These are phyloP conservation scores for Solenopsis fugax DNA, from an alignment of 1,140 invertebrate genomes.

Conservation along the genomic window DNA sequence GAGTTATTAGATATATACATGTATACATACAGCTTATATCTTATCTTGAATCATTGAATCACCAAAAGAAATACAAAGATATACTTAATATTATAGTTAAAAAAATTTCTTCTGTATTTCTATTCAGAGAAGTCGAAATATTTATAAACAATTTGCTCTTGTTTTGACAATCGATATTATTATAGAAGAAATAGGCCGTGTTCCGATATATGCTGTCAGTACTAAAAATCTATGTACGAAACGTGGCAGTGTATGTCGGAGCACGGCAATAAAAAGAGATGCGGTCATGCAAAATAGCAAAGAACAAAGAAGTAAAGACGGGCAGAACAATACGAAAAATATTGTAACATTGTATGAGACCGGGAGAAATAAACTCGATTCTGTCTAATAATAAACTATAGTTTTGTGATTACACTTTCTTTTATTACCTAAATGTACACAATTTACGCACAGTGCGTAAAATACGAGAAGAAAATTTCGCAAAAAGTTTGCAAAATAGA, in stretches of 20 bases:
- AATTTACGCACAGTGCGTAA: constrained; percentile 1
- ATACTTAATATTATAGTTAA: background rate
- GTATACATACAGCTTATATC: background rate
- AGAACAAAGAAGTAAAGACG: background rate
- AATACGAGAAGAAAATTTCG: constrained; percentile 1
- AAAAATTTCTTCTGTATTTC: background rate
- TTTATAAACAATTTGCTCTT: background rate
- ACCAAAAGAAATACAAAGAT: constrained; percentile 1
- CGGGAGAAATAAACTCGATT: background rate
- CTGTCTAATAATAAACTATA: background rate
- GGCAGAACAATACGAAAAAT: background rate
- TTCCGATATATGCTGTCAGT: too few species aligned
- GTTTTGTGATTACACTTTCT: background rate
- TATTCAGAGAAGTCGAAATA: background rate
- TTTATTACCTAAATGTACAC: background rate
- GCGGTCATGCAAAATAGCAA: background rate
- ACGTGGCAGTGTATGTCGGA: too few species aligned
- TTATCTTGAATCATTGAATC: background rate
- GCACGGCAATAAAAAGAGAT: background rate
- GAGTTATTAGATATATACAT: too few species aligned
- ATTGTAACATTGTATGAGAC: background rate
- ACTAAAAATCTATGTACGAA: too few species aligned
- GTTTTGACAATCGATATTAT: background rate
- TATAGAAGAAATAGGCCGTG: background rate
- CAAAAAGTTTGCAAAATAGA: background rate